Base-by-base conservation (phyloP, 2,888 invertebrate species). In the Yponomeuta malinellus region DNA sequence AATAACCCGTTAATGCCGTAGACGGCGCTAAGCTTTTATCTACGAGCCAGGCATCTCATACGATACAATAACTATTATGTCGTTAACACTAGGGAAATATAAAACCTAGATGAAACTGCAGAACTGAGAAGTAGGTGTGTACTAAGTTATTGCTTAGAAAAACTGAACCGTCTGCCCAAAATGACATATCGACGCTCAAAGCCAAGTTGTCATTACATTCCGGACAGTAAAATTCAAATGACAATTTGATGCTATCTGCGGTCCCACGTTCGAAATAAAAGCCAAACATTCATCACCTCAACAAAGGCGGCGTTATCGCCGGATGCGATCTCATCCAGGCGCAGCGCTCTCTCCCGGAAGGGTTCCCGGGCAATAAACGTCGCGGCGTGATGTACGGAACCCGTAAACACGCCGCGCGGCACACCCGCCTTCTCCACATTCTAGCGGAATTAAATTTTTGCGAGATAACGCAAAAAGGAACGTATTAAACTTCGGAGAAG, bases 301-400 rank as follows among this genome's bases (percentile, higher is more conserved):
- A 75, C 75, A 75, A 74, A 74, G 73, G 74, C 73, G 71, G 73
- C 70, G 73, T 74, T 75, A 73, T 74, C 74, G 72, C 71, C 63
- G 69, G 71, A 71, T 72, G 72, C 73, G 72, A 73, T 74, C 71
- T 66, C 72, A 64, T 72, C 72, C 72, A 68, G 65, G 66, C 70
- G 15, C 69, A 69, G 70, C 59, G 71, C 69, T 71, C 64, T 64
- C 67, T 72, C 72, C 70, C 72, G 73, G 73, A 73, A 74, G 75
- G 75, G 74, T 73, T 74, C 74, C 74, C 71, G 70, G 75, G 69
- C 69, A 69, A 69, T 69, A 69, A 75, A 73, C 75, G 75, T 73
- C 73, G 15, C 70, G 71, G 70, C 63, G 70, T 73, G 73, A 74
- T 73, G 74, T 76, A 74, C 74, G 74, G 74, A 72, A 72, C 75